Base-by-base conservation (phyloP, 1,140 invertebrate genomes). In the Conus betulinus region DNA sequence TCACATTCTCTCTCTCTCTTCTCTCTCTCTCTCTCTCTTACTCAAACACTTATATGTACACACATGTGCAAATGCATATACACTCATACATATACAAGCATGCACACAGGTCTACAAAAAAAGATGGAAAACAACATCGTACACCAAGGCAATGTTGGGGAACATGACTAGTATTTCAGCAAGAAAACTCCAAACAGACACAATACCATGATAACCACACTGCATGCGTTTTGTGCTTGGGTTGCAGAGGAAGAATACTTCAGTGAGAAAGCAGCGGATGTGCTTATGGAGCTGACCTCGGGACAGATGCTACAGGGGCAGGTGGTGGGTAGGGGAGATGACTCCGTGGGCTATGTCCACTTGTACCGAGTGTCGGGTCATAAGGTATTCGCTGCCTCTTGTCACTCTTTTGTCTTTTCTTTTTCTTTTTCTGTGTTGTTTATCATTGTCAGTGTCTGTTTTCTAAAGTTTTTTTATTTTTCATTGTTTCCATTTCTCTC, bases 291-390 rank as follows among this genome's bases (percentile, higher is more conserved):
- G 90, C 95, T 98, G 91, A 98, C 97, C 87, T 96, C 96, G 91
- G 97, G 97, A 87, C 96, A 97, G 93, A 96, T 98, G 91, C 96
- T 98, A 89, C 98, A 98, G 96, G 98, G 98, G 89, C 97, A 98
- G 95, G 96, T 99, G 89, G 97, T 97, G 90, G 97, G 97, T 90
- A 98, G 98, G 93, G 97, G 97, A 90, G 97, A 97, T 91, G 96
- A 97, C 90, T 97, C 97, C 82, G 95, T 97, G 74, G 97, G 98
- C 84, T 96, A 97, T 92, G 97, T 98, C 89, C 96, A 97, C 94
- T 96, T 98, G 88, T 98, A 97, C 95, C 96, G 97, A 94, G 96
- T 97, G 60, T 94, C 97, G 92, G 96, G 96, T 92, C 96, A 96
- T 89, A 96, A 97, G 96, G 97, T 98, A 11, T 52, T 82, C 17